These are phyloP conservation scores for Macaria liturata DNA, from an alignment of 2,888 invertebrate species.

Conservation along the genomic window DNA sequence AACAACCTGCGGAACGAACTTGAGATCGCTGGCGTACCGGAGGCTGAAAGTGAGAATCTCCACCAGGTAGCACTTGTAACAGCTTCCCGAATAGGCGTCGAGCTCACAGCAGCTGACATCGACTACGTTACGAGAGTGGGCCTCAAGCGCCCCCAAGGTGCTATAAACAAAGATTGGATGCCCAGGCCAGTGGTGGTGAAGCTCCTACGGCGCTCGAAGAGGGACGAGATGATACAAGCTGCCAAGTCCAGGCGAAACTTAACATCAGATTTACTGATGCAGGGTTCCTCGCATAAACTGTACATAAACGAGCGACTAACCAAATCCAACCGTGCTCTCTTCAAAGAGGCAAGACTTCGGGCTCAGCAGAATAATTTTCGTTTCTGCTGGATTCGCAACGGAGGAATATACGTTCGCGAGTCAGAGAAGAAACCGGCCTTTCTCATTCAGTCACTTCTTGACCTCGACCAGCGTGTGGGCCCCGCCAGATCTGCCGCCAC, in stretches of 20 bases:
- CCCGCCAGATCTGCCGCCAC: not conserved
- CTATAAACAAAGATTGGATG: not conserved
- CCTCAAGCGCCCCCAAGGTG: not conserved
- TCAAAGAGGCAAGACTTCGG: not conserved
- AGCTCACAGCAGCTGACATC: slow-evolving; percentile 1
- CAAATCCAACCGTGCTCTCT: not conserved
- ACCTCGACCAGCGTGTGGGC: slow-evolving; percentile 2
- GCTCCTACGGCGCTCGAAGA: not conserved
- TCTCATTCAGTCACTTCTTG: not conserved
- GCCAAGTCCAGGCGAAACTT: slow-evolving; percentile 2
- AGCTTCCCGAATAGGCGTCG: slow-evolving; percentile 1
- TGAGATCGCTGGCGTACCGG: not conserved
- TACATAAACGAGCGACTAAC: slow-evolving; percentile 2
- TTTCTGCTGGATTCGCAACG: slow-evolving; percentile 1
- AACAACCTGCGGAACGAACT: not conserved
- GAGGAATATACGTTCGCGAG: slow-evolving; percentile 1
- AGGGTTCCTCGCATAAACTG: not conserved
- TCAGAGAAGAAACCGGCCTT: slow-evolving; percentile 1
- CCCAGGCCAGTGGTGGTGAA: slow-evolving; percentile 1
- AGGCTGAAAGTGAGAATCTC: slow-evolving; percentile 1
- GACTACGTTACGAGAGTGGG: slow-evolving; percentile 1
- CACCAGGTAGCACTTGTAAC: not conserved
- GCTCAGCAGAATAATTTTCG: slow-evolving; percentile 4
- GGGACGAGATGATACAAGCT: not conserved
- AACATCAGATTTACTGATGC: not conserved